Percentiles rank a stretch among this genome's conserved stretches.
These are phyloP conservation scores for Nemoura dubitans DNA, from an alignment of 2,888 invertebrate species.

Conservation along the genomic window DNA sequence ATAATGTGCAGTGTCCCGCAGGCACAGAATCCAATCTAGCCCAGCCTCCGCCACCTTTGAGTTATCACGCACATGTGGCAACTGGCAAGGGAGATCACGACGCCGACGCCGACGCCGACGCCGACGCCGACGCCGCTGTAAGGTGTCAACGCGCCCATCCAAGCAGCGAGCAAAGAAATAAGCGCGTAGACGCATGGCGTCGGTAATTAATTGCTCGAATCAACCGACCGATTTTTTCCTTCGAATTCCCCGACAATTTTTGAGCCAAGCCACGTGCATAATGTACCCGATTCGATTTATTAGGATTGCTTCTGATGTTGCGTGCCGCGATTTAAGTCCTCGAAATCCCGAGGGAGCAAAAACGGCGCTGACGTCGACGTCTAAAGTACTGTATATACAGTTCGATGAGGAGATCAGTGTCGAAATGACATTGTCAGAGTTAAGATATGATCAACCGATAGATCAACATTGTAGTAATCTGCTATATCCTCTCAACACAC, in stretches of 20 bases:
- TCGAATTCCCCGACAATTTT: not conserved
- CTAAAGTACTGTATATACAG: not conserved
- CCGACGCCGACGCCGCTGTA: conserved; percentile 5
- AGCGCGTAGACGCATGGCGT: not conserved
- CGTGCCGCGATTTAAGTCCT: not conserved
- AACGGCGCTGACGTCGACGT: not conserved
- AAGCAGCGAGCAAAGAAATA: not conserved
- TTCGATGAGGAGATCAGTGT: not conserved
- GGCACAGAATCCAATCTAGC: not conserved
- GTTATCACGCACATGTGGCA: not conserved
- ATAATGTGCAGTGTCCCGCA: not conserved
- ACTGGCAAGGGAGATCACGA: not conserved
- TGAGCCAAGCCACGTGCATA: conserved; percentile 2
- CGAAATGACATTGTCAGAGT: conserved; percentile 7
- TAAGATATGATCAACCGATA: not conserved
- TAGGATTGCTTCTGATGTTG: not conserved
- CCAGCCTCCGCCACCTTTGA: not conserved
- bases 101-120: not conserved
- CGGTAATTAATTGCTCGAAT: conserved; percentile 15
- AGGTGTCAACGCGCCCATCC: conserved; percentile 12
- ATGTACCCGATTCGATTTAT: conserved; percentile 2
- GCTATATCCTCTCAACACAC: not conserved
- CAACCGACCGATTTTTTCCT: conserved; percentile 8
- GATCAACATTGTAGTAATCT: not conserved
- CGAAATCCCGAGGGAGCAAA: not conserved